Evolutionary conservation across 2,113 vertebrate species (phyloP).

Genomic region (Ovibos moschatus): DNA sequence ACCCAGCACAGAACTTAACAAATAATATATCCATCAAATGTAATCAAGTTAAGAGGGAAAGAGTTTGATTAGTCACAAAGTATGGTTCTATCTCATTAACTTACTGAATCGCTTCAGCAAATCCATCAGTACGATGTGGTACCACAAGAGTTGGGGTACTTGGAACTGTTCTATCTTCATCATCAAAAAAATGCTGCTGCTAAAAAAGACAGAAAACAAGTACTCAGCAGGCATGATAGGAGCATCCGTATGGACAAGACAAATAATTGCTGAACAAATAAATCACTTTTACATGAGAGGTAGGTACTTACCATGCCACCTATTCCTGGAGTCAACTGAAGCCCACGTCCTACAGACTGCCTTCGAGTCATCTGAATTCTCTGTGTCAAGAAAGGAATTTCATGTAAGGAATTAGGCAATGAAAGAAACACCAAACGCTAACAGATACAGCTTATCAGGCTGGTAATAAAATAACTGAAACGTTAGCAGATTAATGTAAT

Average conservation of each 20-base stretch:
- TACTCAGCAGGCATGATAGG: neutral
- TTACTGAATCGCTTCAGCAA: conserved; percentile 96
- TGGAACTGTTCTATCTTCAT: conserved; percentile 97
- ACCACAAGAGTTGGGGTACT: conserved; percentile 94
- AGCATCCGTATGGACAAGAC: rapidly evolving
- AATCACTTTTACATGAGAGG: neutral
- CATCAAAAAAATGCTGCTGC: conserved; percentile 94
- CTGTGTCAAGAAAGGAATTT: conserved; percentile 63
- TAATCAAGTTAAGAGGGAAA: neutral
- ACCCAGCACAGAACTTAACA: neutral
- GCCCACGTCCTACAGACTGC: conserved; percentile 89
- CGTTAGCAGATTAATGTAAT: neutral
- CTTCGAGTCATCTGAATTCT: conserved; percentile 88
- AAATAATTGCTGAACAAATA: neutral
- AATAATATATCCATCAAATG: neutral
- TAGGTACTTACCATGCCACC: conserved; percentile 86
- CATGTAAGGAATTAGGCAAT: neutral
- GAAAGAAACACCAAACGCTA: conserved; percentile 14
- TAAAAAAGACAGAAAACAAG: conserved; percentile 56
- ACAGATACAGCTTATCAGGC: neutral
- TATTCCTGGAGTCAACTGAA: conserved; percentile 89
- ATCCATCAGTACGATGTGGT: conserved; percentile 92
- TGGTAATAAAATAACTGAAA: neutral
- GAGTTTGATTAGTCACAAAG: neutral
- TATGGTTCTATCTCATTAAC: conserved; percentile 61